Evolutionary conservation across 2,797 vertebrate genomes (phyloP), one percentile per base, ranked within the genome.

Genomic region (Sebastes trivittatus): DNA sequence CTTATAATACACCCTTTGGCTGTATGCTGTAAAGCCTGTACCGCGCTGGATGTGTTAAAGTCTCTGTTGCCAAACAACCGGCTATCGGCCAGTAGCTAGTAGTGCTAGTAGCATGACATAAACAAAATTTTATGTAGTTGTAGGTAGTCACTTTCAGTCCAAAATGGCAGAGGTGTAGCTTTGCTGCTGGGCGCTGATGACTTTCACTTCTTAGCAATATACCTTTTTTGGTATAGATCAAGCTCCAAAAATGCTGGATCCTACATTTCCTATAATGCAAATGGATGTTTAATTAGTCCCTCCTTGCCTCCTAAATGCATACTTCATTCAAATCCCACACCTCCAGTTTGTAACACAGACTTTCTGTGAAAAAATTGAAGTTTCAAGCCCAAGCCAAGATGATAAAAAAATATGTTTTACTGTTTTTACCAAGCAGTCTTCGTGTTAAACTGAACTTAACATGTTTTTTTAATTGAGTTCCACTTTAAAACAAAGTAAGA

Each of bases 81-180:
- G 42, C 16, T 16, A 42, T 16, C 38, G 0, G 16, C 42, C 16
- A 18, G 16, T 46, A 16, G 16, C 42, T 18, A 46, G 16, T 46
- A 18, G 42, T 46, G 16, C 42, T 46, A 18, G 42, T 46, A 16
- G 42, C 42, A 46, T 46, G 42, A 46, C 16, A 1, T 46, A 18
- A 46, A 46, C 3, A 7, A 0, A 0, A 46, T 46, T 46, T 46
- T 7, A 0, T 18, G 0, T 46, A 46, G 1, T 18, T 46, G 0
- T 46, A 46, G 42, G 42, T 46, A 46, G 42, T 18, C 42, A 46
- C 1, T 46, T 46, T 46, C 6, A 46, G 42, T 46, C 0, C 0
- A 46, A 46, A 46, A 46, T 46, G 42, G 16, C 7, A 46, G 6
- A 46, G 42, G 3, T 0, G 1, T 46, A 18, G 42, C 14, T 16